Evolutionary conservation across 2,797 vertebrate genomes (phyloP).

Genomic region (Saxicola maurus): DNA sequence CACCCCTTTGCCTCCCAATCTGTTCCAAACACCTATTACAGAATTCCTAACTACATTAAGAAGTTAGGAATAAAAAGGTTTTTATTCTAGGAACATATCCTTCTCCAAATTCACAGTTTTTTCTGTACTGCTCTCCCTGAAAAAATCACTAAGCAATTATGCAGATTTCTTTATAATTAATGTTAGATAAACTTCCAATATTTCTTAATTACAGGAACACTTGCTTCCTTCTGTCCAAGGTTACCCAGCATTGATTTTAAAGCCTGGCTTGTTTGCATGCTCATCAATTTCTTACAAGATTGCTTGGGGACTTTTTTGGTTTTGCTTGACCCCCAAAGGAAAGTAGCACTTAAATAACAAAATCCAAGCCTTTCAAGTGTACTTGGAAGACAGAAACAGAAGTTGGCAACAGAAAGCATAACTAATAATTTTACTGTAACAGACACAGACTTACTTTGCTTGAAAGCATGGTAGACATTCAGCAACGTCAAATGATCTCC

Average conservation of each 20-base stretch:
- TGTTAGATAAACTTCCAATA: not conserved
- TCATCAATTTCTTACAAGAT: not conserved
- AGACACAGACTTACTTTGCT: constrained; percentile 88
- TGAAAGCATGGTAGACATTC: constrained; percentile 99
- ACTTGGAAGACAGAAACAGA: not conserved
- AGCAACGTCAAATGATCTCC: constrained; percentile 99
- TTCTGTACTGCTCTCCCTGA: not conserved
- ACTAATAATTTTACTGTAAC: not conserved
- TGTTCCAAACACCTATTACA: not conserved
- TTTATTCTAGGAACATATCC: not conserved
- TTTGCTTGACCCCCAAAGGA: not conserved
- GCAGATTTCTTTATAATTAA: not conserved
- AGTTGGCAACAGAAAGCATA: not conserved
- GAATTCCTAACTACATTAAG: not conserved
- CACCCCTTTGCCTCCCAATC: not conserved
- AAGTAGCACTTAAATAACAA: not conserved
- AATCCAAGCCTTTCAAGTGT: not conserved
- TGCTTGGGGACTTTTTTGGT: not conserved
- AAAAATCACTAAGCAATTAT: not conserved
- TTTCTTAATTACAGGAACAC: not conserved
- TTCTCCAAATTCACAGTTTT: not conserved
- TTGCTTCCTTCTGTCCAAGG: constrained; percentile 19
- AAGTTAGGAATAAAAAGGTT: not conserved
- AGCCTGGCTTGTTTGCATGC: not conserved
- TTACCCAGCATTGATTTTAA: not conserved